Conservation (phyloP, 1,140 invertebrate genomes). For the Marisa cornuarietis region DNA sequence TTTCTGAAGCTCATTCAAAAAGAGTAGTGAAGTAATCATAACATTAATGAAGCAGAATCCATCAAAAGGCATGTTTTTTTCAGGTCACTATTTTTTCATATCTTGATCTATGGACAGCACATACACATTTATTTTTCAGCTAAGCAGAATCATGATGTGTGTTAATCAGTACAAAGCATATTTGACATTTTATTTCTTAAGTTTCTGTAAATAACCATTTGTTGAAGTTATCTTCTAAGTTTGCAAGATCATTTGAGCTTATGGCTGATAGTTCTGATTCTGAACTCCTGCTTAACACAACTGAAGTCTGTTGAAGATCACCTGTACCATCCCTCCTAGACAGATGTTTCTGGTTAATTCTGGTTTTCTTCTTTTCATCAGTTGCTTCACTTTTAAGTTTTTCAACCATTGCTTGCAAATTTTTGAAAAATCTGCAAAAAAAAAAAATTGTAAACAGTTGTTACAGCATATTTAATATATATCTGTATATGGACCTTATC, state of each 20-base stretch:
- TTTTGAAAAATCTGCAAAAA: constrained; percentile 8
- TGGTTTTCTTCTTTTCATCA: not conserved
- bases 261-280: not conserved
- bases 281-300: not conserved
- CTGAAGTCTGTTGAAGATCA: not conserved
- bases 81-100: too few species aligned
- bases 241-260: not conserved
- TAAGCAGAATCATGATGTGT: too few species aligned
- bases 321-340: not conserved
- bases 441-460: not conserved
- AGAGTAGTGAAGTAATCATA: too few species aligned
- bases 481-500: not conserved
- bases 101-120: too few species aligned
- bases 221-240: constrained; percentile 15
- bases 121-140: too few species aligned
- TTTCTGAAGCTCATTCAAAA: too few species aligned
- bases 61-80: too few species aligned
- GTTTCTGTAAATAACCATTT: constrained; percentile 18
- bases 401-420: constrained; percentile 16
- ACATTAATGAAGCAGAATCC: too few species aligned
- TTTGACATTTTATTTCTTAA: not conserved
- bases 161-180: too few species aligned
- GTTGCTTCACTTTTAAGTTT: not conserved
- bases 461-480: not conserved
- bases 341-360: not conserved